Evolutionary conservation across 1,140 invertebrate species (phyloP), one percentile per base, ranked within the genome.

Genomic region (Tetramorium simillimum): DNA sequence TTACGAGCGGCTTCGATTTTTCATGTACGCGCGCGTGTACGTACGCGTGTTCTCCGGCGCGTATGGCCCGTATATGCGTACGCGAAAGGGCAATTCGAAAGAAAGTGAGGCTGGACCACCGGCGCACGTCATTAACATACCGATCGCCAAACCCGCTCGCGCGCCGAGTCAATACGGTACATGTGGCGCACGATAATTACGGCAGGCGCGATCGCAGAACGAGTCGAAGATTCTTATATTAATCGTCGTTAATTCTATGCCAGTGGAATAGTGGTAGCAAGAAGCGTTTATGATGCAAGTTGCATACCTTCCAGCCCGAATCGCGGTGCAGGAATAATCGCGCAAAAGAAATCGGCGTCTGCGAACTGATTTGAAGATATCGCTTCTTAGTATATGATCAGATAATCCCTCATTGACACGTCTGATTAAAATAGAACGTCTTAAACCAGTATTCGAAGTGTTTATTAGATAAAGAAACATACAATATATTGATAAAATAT

Each of bases 1-100:
- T 86, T 86, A 86, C 76, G 85, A 86, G 76, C 85, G 40, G 18
- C 24, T 69, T 51, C 40, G 85, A 86, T 86, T 86, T 86, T 86
- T 86, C 85, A 60, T 51, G 18, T 51, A 14, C 18, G 6, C 33
- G 5, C 51, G n/a, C 33, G 46, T 12, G 21, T 18, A 18, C n/a
- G 14, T 16, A 7, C 12, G 6, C 28, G 46, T 53, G 70, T 14
- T 12, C 65, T 24, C 40, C 24, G 28, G 65, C n/a, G 21, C 40
- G 40, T 24, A 49, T 3, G 37, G n/a, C 12, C 10, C 40, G 10
- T 77, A 62, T 33, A 46, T 46, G n/a, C 24, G 16, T 6, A 46
- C 14, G 24, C 46, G 4, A 43, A 67, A 43, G 4, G 7, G 24
- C 70, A 81, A 82, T 82, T 81, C 51, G 63, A 67, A 63, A 33